phyloP scores from a whole-genome alignment of 2,888 invertebrate genomes.

The Harpagoxenus sublaevis region DNA sequence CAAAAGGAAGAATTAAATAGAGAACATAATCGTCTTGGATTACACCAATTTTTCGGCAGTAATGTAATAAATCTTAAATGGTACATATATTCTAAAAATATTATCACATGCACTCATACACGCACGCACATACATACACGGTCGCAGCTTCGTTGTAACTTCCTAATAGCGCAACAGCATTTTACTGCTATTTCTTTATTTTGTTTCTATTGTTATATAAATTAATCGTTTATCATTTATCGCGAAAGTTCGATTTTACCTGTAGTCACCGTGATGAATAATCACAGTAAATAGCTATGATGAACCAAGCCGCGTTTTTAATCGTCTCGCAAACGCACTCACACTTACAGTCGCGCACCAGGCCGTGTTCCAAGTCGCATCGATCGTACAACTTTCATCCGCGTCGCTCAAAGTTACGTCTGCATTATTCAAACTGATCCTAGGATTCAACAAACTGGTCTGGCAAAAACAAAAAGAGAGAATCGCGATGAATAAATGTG shows the following conservation, averaged over 20 bases:
- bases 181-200: background rate
- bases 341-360: conserved; percentile 40
- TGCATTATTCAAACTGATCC: conserved; percentile 31
- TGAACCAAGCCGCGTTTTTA: conserved; percentile 15
- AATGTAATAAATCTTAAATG: conserved; percentile 1
- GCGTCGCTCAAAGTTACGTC: conserved; percentile 27
- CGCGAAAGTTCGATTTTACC: background rate
- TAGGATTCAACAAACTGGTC: conserved; percentile 30
- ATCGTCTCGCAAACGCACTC: conserved; percentile 24
- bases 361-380: conserved; percentile 80
- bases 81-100: conserved; percentile 24
- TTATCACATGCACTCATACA: conserved; percentile 14
- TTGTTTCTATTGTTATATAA: conserved; percentile 1
- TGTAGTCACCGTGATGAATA: background rate
- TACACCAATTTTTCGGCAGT: conserved; percentile 22
- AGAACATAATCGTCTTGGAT: conserved; percentile 42
- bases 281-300: conserved; percentile 16
- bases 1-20: conserved; percentile 10
- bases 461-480: background rate
- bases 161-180: background rate
- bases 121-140: background rate
- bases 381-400: conserved; percentile 49
- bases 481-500: conserved; percentile 55
- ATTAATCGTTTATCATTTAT: conserved; percentile 7
- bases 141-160: background rate